Evolutionary conservation across 2,113 vertebrate genomes (phyloP).

Genomic region (Rhegmatorhina hoffmannsi): DNA sequence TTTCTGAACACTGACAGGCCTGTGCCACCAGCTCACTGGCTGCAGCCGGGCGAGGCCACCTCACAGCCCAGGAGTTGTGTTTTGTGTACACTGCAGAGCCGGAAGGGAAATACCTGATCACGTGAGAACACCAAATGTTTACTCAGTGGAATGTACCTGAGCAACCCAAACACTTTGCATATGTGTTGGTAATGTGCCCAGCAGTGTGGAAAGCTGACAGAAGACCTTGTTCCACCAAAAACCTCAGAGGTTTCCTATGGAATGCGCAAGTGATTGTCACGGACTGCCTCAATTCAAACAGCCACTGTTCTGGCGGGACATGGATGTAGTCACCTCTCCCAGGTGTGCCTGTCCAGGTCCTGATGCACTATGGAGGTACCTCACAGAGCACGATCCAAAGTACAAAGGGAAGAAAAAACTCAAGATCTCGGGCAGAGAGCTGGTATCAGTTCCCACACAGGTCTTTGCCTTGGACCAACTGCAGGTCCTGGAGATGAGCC

Average conservation of each 20-base stretch:
- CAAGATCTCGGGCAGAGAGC: conserved; percentile 59
- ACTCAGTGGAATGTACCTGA: conserved; percentile 3
- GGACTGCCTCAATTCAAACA: accelerated
- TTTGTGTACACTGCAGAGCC: not conserved
- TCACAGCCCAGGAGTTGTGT: not conserved
- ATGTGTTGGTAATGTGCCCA: not conserved
- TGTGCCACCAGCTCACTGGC: not conserved
- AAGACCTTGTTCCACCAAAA: not conserved
- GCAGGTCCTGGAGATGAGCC: conserved; percentile 67
- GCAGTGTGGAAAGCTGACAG: not conserved
- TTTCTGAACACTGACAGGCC: not conserved
- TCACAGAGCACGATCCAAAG: not conserved
- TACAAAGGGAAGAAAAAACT: conserved; percentile 42
- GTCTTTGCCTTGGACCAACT: conserved; percentile 59
- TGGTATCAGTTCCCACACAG: not conserved
- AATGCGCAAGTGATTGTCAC: accelerated
- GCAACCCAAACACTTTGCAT: conserved; percentile 13
- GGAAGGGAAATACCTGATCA: not conserved
- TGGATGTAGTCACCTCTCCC: not conserved
- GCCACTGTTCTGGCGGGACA: not conserved
- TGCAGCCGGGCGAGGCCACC: accelerated
- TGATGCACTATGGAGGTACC: conserved; percentile 11
- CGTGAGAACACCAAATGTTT: not conserved
- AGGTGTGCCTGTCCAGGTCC: not conserved
- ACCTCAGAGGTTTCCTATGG: not conserved